Percentiles rank a stretch among this genome's conserved stretches.
Evolutionary conservation across 1,140 invertebrate genomes (phyloP).

Genomic region (Ladona fulva): DNA sequence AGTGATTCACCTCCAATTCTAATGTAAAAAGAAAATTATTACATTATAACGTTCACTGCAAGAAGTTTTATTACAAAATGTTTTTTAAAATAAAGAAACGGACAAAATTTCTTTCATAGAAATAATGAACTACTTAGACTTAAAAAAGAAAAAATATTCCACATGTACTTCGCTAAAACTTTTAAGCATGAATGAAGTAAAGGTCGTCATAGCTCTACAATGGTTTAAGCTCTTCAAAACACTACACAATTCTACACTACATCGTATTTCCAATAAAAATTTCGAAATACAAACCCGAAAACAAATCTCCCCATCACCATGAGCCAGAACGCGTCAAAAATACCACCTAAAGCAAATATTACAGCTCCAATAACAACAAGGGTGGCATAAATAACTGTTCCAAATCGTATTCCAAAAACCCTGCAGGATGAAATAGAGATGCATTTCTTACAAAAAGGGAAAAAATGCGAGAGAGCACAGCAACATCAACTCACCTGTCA

Average conservation of each 20-base stretch:
- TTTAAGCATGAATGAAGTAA: no score
- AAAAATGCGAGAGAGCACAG: neutral
- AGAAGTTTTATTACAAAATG: no score
- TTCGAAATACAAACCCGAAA: slow-evolving; percentile 76
- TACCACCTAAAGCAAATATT: slow-evolving; percentile 79
- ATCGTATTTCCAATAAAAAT: no score
- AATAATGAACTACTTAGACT: no score
- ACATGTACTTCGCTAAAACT: no score
- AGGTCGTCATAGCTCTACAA: no score
- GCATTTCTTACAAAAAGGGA: slow-evolving; percentile 17
- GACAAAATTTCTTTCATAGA: no score
- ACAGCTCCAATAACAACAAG: slow-evolving; percentile 77
- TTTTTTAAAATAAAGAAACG: no score
- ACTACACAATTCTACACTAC: no score
- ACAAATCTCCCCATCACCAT: slow-evolving; percentile 93
- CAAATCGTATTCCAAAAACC: slow-evolving; percentile 86
- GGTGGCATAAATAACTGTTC: slow-evolving; percentile 81
- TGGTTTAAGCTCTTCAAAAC: no score
- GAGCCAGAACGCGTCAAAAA: slow-evolving; percentile 70
- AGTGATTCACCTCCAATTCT: slow-evolving; percentile 93
- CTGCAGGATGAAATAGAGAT: slow-evolving; percentile 40
- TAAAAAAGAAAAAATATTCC: no score
- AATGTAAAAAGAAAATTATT: neutral
- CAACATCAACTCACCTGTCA: slow-evolving; percentile 52
- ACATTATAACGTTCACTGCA: no score